These are phyloP conservation scores for Halcyon senegalensis DNA, from an alignment of 2,113 vertebrate species.

Conservation along the genomic window DNA sequence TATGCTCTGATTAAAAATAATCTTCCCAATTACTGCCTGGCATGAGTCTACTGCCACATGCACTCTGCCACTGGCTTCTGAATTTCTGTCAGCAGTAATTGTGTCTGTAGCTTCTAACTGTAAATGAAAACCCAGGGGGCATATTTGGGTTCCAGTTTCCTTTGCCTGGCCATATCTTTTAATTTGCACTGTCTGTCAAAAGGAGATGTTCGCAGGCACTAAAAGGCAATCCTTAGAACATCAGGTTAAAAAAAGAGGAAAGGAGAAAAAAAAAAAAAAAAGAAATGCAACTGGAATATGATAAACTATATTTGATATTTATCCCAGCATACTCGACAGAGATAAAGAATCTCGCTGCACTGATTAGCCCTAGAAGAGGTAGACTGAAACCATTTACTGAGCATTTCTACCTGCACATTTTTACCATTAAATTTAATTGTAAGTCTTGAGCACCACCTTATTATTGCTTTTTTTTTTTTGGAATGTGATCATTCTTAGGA, in stretches of 20 bases:
- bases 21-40: slow-evolving; percentile 81
- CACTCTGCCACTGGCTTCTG: slow-evolving; percentile 74
- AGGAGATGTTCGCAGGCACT: slow-evolving; percentile 57
- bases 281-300: neutral
- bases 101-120: slow-evolving; percentile 76
- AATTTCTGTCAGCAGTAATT: slow-evolving; percentile 80
- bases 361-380: neutral
- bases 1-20: slow-evolving; percentile 86
- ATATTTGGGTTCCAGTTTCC: slow-evolving; percentile 73
- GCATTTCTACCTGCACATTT: slow-evolving; percentile 15
- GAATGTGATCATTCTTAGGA: neutral
- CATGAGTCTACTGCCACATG: slow-evolving; percentile 68
- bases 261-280: neutral
- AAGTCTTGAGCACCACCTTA: neutral
- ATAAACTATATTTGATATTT: slow-evolving; percentile 50
- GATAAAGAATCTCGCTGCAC: neutral
- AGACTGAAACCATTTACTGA: slow-evolving; percentile 23
- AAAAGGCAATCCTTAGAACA: slow-evolving; percentile 70
- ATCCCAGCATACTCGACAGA: neutral
- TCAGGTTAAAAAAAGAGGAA: slow-evolving; percentile 41
- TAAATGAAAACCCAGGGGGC: slow-evolving; percentile 84
- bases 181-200: slow-evolving; percentile 84
- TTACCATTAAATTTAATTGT: neutral
- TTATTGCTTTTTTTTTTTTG: neutral
- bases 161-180: slow-evolving; percentile 75